Evolutionary conservation across 2,797 vertebrate species (phyloP), one percentile per base, ranked within the genome.

Genomic region (Malurus leucopterus): DNA sequence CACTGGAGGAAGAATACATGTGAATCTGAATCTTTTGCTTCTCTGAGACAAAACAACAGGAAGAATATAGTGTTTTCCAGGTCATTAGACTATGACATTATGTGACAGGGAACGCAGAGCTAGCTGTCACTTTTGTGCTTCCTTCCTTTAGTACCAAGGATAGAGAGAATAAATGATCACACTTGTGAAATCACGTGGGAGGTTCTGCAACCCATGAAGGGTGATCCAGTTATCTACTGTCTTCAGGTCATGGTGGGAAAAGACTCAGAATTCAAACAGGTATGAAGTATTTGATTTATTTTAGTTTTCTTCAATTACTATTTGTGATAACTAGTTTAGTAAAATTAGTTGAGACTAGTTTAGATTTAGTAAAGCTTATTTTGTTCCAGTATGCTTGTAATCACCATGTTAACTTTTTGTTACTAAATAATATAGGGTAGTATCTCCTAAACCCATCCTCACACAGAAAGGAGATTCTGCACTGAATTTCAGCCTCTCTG

Each of bases 211-310:
- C 98, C 98, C 91, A 99, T 99, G 99, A 99, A 99, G 94, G 98
- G 99, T 49, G 99, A 99, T 96, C 98, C 98, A 15, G 90, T 99
- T 92, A 98, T 98, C 96, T 99, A 99, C 96, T 98, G 97, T 91
- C 96, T 99, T 96, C 99, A 99, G 95, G 97, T 97, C 96, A 99
- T 99, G 98, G 96, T 98, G 95, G 99, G 99, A 89, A 98, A 97
- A 95, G 99, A 99, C 96, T 98, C 98, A 1, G 99, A 99, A 85
- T 99, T 99, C 95, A 99, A 98, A 97, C 99, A 99, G 99, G 99
- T 99, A 98, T 67, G 92, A 91, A 72, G 29, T 30, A 8, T 54
- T 84, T 38, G n/a, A 67, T 32, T 50, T 77, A 32, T 0, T 34
- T 16, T 30, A 6, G 20, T 77, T 73, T 75, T 65, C 29, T 79